Evolutionary conservation across 2,888 invertebrate genomes (phyloP).

Genomic region (Pimpla rufipes): DNA sequence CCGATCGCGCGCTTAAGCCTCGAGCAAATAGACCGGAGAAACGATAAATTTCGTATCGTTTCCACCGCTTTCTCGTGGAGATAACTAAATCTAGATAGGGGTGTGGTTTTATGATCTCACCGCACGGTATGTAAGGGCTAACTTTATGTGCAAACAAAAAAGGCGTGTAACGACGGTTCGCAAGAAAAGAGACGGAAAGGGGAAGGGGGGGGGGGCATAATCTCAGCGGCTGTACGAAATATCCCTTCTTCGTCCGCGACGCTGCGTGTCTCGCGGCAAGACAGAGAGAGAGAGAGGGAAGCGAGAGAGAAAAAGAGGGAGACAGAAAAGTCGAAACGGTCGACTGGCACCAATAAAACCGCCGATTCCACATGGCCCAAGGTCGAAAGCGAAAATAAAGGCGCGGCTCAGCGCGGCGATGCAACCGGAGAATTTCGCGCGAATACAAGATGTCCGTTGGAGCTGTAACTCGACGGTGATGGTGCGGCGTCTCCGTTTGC

Average conservation of each 20-base stretch:
- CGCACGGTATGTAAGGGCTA: background rate
- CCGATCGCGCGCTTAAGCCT: background rate
- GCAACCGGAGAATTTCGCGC: conserved; percentile 60
- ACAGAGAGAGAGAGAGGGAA: conserved; percentile 5
- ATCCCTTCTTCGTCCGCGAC: conserved; percentile 31
- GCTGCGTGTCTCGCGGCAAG: conserved; percentile 31
- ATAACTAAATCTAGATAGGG: conserved; percentile 15
- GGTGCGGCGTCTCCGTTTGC: conserved; percentile 28
- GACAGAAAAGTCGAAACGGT: conserved; percentile 34
- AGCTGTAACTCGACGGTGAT: conserved; percentile 1
- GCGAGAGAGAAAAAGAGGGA: background rate
- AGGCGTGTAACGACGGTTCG: conserved; percentile 32
- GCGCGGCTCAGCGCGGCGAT: conserved; percentile 50
- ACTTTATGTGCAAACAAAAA: conserved; percentile 25
- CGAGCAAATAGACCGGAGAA: background rate
- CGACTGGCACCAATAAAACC: conserved; percentile 60
- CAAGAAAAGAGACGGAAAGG: conserved; percentile 33
- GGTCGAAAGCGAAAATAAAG: conserved; percentile 69
- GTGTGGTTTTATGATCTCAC: conserved; percentile 21
- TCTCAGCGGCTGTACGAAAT: conserved; percentile 42
- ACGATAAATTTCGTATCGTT: background rate
- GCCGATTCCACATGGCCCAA: conserved; percentile 68
- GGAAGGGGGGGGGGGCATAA: conserved; percentile 50
- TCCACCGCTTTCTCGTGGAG: conserved; percentile 5
- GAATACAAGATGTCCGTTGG: conserved; percentile 33